Conservation (phyloP, 1,140 invertebrate species). For the Scaptomyza graminum region DNA sequence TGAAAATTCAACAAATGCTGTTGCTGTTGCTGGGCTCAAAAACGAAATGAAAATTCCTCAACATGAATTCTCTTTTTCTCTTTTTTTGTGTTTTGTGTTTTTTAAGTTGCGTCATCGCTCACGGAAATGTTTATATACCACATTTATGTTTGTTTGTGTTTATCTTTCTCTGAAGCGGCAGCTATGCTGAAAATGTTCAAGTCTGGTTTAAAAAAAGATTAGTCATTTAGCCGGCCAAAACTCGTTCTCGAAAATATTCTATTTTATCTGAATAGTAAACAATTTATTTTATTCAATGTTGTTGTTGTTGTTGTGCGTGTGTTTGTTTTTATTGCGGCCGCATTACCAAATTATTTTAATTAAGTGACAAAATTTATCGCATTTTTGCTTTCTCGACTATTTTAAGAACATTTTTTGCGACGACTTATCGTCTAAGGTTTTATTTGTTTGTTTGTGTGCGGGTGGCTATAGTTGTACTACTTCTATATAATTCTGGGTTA, state of each 20-base stretch:
- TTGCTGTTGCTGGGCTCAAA: slow-evolving; percentile 19
- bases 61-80: slow-evolving; percentile 15
- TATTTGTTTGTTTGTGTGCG: background rate
- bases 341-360: slow-evolving; percentile 49
- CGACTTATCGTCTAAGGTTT: slow-evolving; percentile 41
- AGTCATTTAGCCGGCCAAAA: slow-evolving; percentile 56
- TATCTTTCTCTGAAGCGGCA: slow-evolving; percentile 1
- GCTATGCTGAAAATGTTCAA: slow-evolving; percentile 49
- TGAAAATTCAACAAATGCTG: slow-evolving; percentile 48
- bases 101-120: slow-evolving; percentile 64
- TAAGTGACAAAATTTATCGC: slow-evolving; percentile 64
- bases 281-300: background rate
- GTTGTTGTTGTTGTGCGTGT: slow-evolving; percentile 13
- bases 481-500: slow-evolving; percentile 32
- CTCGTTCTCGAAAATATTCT: slow-evolving; percentile 48
- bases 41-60: slow-evolving; percentile 52
- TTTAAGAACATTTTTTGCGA: slow-evolving; percentile 4
- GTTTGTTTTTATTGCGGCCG: slow-evolving; percentile 18
- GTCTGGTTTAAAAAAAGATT: slow-evolving; percentile 53
- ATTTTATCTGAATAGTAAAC: background rate
- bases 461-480: slow-evolving; percentile 6
- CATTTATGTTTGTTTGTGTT: slow-evolving; percentile 14
- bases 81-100: slow-evolving; percentile 44
- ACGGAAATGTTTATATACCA: slow-evolving; percentile 48
- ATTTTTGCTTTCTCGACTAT: slow-evolving; percentile 11